A percentile compares a stretch with the other conserved stretches of the same genome.
Evolutionary conservation across 2,113 vertebrate species (phyloP).

Genomic region (Arizona elegans): DNA sequence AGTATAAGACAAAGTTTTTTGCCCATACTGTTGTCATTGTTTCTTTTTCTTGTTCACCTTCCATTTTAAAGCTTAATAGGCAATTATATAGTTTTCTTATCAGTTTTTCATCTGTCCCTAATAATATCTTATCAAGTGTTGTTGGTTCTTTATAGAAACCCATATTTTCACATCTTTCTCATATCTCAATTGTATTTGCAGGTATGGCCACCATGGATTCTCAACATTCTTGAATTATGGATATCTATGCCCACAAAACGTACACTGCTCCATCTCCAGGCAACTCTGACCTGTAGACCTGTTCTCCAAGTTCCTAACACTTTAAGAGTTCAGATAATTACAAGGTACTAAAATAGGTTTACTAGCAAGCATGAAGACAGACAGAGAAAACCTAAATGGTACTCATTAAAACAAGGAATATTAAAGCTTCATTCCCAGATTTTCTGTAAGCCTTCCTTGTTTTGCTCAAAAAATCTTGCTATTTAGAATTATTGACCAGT

Average conservation of each 20-base stretch:
- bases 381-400: neutral
- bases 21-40: too few relatives aligned
- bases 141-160: too few relatives aligned
- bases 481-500: neutral
- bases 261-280: neutral
- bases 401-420: neutral
- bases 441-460: neutral
- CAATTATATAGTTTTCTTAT: too few relatives aligned
- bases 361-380: neutral
- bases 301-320: slow-evolving; percentile 37
- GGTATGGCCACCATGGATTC: neutral
- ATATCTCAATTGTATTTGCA: too few relatives aligned
- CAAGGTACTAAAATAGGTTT: neutral
- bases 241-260: neutral
- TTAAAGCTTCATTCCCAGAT: neutral
- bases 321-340: neutral
- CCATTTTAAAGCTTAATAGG: too few relatives aligned
- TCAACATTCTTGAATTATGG: neutral
- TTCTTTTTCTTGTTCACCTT: too few relatives aligned
- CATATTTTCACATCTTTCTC: too few relatives aligned
- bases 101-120: too few relatives aligned
- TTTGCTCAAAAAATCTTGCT: neutral
- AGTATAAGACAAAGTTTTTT: too few relatives aligned
- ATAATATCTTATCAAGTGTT: too few relatives aligned
- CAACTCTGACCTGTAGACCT: slow-evolving; percentile 19